phyloP scores from a whole-genome alignment of 2,888 invertebrate species.

The Odontothrips loti region DNA sequence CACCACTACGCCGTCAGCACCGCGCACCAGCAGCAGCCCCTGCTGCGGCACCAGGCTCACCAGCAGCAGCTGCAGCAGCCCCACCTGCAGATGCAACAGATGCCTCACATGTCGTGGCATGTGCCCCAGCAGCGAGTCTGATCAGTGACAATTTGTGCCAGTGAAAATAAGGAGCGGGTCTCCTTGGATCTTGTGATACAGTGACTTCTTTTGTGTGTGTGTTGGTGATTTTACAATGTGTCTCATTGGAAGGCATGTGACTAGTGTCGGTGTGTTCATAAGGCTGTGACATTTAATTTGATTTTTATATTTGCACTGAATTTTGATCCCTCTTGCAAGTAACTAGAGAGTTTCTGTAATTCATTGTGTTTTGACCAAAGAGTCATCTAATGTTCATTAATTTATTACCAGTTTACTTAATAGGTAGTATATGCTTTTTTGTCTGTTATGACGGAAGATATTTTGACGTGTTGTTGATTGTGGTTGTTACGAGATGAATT shows the following conservation, averaged over 20 bases:
- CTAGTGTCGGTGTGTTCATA: not conserved
- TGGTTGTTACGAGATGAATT: not conserved
- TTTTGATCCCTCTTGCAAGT: not conserved
- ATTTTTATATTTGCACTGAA: not conserved
- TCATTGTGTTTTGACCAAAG: not conserved
- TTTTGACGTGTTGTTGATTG: not conserved
- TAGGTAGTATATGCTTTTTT: not conserved
- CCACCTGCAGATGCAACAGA: not conserved
- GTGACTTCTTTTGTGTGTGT: not conserved
- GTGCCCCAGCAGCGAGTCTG: not conserved
- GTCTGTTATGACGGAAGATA: not conserved
- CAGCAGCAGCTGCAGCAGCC: not conserved
- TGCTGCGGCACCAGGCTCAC: not conserved
- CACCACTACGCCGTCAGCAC: constrained; percentile 43
- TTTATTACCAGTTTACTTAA: constrained; percentile 9
- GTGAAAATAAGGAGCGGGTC: not conserved
- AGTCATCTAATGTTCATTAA: not conserved
- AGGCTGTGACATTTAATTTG: not conserved
- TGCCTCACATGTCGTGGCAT: not conserved
- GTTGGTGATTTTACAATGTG: not conserved
- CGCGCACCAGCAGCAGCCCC: not conserved
- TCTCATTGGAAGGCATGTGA: not conserved
- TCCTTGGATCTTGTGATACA: not conserved
- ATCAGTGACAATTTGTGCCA: not conserved
- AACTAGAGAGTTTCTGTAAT: not conserved